These are phyloP conservation scores for Drosophila mettleri DNA, from an alignment of 2,888 invertebrate genomes.

Conservation along the genomic window DNA sequence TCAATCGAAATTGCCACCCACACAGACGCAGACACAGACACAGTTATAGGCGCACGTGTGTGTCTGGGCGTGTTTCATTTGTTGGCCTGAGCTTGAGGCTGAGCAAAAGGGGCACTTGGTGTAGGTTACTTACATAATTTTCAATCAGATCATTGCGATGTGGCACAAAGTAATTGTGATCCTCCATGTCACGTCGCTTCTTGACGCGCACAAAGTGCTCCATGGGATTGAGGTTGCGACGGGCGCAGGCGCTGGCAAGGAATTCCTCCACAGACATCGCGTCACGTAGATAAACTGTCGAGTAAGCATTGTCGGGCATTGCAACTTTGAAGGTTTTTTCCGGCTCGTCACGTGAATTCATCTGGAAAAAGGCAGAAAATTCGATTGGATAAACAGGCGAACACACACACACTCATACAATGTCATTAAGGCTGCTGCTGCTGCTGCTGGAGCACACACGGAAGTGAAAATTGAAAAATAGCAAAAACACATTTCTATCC, in stretches of 20 bases:
- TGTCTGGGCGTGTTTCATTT: not conserved
- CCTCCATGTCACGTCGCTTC: conserved; percentile 97
- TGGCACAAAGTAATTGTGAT: conserved; percentile 98
- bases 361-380: conserved; percentile 87
- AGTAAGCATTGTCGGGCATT: conserved; percentile 93
- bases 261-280: conserved; percentile 98
- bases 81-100: not conserved
- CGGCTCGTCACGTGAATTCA: conserved; percentile 93
- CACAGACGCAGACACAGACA: not conserved
- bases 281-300: conserved; percentile 94
- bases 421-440: conserved; percentile 50
- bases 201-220: conserved; percentile 98
- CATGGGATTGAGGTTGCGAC: conserved; percentile 96
- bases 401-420: conserved; percentile 32
- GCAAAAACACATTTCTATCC: conserved; percentile 72
- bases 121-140: conserved; percentile 92
- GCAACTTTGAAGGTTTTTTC: conserved; percentile 96
- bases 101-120: conserved; percentile 5
- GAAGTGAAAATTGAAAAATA: conserved; percentile 80
- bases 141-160: conserved; percentile 97
- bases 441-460: conserved; percentile 50
- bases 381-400: conserved; percentile 70
- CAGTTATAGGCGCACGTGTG: not conserved
- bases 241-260: conserved; percentile 95
- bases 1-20: conserved; percentile 30